Conservation (phyloP, 2,797 vertebrate species). For the Rhabdophis nuchalis region DNA sequence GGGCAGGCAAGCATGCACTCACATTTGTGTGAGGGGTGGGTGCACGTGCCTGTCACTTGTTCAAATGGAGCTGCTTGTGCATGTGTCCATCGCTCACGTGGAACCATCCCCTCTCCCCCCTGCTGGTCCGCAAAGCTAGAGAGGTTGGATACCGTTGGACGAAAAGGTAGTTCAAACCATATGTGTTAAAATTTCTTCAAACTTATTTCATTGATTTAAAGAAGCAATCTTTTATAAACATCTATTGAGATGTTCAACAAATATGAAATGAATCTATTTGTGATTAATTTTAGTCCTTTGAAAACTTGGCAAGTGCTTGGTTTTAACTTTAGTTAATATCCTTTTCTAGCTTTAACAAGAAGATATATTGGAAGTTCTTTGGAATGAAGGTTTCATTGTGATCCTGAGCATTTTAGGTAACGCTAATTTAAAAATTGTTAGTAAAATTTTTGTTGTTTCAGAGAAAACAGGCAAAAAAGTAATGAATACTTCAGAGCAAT, state of each 20-base stretch:
- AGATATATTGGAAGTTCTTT: neutral
- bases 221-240: neutral
- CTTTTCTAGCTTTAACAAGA: neutral
- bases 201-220: neutral
- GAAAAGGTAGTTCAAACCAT: neutral
- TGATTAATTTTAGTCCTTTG: neutral
- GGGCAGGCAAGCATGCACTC: too few relatives aligned
- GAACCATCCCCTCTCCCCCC: too few relatives aligned
- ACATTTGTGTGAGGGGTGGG: too few relatives aligned
- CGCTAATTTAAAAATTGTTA: neutral
- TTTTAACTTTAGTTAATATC: neutral
- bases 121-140: too few relatives aligned
- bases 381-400: neutral
- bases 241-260: neutral
- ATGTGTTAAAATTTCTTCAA: neutral
- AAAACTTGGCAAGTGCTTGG: neutral
- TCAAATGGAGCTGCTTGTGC: too few relatives aligned
- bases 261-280: neutral
- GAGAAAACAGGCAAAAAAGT: too few relatives aligned
- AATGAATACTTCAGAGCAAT: neutral
- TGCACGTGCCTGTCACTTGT: too few relatives aligned
- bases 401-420: neutral
- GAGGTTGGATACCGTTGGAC: too few relatives aligned
- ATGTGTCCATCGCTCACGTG: too few relatives aligned
- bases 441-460: too few relatives aligned